Evolutionary conservation across 2,113 vertebrate genomes (phyloP).

Genomic region (Daphoenositta chrysoptera): DNA sequence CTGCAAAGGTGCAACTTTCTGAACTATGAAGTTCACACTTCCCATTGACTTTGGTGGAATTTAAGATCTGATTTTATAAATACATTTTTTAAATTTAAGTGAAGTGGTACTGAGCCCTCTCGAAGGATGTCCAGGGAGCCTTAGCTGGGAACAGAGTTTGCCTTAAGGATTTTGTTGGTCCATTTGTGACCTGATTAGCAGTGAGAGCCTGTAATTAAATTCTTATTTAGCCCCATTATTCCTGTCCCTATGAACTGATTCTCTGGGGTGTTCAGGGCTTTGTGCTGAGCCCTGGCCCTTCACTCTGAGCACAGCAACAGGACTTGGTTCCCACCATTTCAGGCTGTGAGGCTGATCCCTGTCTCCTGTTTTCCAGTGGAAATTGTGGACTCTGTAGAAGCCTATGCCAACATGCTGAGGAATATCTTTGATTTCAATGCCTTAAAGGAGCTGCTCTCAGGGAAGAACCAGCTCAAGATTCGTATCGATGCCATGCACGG

Average conservation of each 20-base stretch:
- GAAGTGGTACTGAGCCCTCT: not conserved
- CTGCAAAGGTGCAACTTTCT: not conserved
- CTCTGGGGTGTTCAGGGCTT: not conserved
- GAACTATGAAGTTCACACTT: not conserved
- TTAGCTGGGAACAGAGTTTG: not conserved
- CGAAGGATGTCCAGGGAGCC: not conserved
- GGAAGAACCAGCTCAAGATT: slow-evolving; percentile 86
- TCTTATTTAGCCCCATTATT: not conserved
- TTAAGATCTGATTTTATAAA: not conserved
- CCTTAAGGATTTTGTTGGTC: not conserved
- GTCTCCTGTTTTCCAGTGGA: slow-evolving; percentile 78
- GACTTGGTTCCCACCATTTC: accelerated
- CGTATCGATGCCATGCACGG: slow-evolving; percentile 97
- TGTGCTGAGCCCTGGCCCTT: not conserved
- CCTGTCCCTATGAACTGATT: not conserved
- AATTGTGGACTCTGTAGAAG: slow-evolving; percentile 94
- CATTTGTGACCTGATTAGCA: not conserved
- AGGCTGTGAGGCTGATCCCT: not conserved
- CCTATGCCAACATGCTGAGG: slow-evolving; percentile 91
- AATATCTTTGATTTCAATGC: slow-evolving; percentile 93
- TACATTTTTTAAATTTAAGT: not conserved
- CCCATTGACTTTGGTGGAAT: not conserved
- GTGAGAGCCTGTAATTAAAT: not conserved
- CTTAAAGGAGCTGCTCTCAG: slow-evolving; percentile 91
- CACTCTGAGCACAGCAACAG: not conserved